These are phyloP conservation scores for Heliconius ismenius DNA, from an alignment of 2,888 invertebrate genomes.

Conservation along the genomic window DNA sequence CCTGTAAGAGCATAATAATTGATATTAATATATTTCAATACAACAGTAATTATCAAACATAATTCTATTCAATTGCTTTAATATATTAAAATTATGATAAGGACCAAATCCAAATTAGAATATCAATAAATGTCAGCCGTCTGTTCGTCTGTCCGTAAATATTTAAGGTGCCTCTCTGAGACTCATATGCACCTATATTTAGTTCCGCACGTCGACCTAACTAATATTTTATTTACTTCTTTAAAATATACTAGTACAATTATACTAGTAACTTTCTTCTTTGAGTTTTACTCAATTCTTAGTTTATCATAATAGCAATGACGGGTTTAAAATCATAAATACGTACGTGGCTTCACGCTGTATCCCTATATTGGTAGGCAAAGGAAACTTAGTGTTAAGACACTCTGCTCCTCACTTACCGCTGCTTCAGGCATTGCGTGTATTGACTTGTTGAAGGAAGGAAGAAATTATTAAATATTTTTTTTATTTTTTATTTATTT, in stretches of 20 bases:
- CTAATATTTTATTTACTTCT: background rate
- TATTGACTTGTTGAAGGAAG: no score
- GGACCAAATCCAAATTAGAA: slow-evolving; percentile 29
- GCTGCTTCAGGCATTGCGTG: no score
- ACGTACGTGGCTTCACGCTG: background rate
- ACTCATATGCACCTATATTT: slow-evolving; percentile 41
- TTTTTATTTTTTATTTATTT: no score
- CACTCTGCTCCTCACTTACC: no score
- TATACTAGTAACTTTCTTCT: background rate
- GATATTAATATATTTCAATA: background rate
- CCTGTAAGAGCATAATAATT: no score
- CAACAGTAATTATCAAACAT: background rate
- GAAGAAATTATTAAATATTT: no score
- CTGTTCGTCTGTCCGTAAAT: slow-evolving; percentile 38
- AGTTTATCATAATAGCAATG: background rate
- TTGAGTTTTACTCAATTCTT: background rate
- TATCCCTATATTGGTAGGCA: background rate
- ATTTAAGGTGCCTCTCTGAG: slow-evolving; percentile 39
- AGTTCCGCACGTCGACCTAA: slow-evolving; percentile 44
- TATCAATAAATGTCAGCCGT: slow-evolving; percentile 37
- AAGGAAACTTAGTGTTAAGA: no score
- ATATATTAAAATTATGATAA: slow-evolving; percentile 8
- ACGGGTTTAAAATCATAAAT: background rate
- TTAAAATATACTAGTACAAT: background rate
- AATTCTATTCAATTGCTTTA: background rate